A percentile compares a stretch with the other conserved stretches of the same genome.
These are phyloP conservation scores for Lacanobia wlatinum DNA, from an alignment of 2,888 invertebrate species.

Conservation along the genomic window DNA sequence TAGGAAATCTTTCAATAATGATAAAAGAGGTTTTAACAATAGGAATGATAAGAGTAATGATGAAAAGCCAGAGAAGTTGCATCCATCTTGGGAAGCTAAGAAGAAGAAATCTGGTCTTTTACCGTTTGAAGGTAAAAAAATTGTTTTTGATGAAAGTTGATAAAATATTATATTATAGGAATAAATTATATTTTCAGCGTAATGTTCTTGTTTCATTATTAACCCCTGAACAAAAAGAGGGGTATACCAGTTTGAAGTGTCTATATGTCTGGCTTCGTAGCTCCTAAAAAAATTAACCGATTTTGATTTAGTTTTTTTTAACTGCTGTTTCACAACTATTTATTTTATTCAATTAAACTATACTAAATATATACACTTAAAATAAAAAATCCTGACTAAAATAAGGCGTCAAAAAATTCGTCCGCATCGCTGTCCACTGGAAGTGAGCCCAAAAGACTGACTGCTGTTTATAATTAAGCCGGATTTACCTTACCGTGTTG, in stretches of 20 bases:
- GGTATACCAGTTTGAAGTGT: no score
- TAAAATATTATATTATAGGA: slow-evolving; percentile 21
- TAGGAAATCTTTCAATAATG: slow-evolving; percentile 59
- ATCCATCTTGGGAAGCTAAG: slow-evolving; percentile 91
- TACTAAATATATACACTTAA: no score
- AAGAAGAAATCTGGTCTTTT: slow-evolving; percentile 84
- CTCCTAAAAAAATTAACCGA: no score
- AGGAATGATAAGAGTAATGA: slow-evolving; percentile 61
- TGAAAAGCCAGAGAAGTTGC: slow-evolving; percentile 83
- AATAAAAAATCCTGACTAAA: no score
- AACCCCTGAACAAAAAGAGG: no score
- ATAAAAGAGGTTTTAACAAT: slow-evolving; percentile 58
- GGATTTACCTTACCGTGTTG: no score
- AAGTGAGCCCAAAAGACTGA: no score
- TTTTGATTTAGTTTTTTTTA: no score
- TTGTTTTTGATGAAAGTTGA: slow-evolving; percentile 83
- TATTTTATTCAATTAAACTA: no score
- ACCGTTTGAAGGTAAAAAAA: slow-evolving; percentile 88
- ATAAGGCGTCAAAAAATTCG: no score
- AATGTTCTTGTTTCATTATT: slow-evolving; percentile 15
- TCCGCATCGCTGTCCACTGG: no score
- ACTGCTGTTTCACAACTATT: neutral
- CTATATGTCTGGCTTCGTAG: no score
- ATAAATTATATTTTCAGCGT: slow-evolving; percentile 31
- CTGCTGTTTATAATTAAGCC: neutral